Evolutionary conservation across 1,140 invertebrate species (phyloP), one percentile per base, ranked within the genome.

Genomic region (Bombus soroeensis): DNA sequence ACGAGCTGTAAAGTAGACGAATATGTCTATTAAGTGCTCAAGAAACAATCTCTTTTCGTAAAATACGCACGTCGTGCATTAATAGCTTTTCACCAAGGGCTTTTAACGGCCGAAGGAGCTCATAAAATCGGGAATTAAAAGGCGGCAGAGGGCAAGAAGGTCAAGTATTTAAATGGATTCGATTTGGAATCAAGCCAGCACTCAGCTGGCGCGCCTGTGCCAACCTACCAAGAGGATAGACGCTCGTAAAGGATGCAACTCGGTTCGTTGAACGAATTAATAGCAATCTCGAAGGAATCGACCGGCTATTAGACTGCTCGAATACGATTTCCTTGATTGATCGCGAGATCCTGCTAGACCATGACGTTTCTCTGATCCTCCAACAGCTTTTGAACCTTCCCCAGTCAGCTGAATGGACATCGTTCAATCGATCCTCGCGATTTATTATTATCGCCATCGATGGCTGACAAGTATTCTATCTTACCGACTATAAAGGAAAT

Each of bases 121-220:
- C 83, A 85, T 87, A 66, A 86, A 88, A 86, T 88, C 59, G 78
- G n/a, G 83, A 85, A 71, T 88, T 77, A 81, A 76, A 88, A 76
- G 83, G 73, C 85, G 83, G 32, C 73, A 73, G 64, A 57, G 74
- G 59, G 75, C 62, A 86, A 74, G 62, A 73, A 53, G 79, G 68
- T 72, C 77, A 64, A 87, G 76, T 62, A 83, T 87, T 89, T 84
- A 81, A 86, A 89, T 83, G 88, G 85, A 87, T 84, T 78, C 85
- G 80, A 89, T 89, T 89, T 89, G 88, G 88, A 87, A 18, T 8
- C 66, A 9, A 18, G 86, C 88, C 88, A 87, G 81, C 18, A 25
- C 28, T 64, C 28, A 53, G 10, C n/a, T 53, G 80, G 41, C 75
- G 25, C 72, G 59, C 43, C 68, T 47, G 74, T 82, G 79, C 66